A percentile compares a stretch with the other conserved stretches of the same genome.
phyloP scores from a whole-genome alignment of 2,797 vertebrate genomes.

The Brachyrhaphis roseni region DNA sequence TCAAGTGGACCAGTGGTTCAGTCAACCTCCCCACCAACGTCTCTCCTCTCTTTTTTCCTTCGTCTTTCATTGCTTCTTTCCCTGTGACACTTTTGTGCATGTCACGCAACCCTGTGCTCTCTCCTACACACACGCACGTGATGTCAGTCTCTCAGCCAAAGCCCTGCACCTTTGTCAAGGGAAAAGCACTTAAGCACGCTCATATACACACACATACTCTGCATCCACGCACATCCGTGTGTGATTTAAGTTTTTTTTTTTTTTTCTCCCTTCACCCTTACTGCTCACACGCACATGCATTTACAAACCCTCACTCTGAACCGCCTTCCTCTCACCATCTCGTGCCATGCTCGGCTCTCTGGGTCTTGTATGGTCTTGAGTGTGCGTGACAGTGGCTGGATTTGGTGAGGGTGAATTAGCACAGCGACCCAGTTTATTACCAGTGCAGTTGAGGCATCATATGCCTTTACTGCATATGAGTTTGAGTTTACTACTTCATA shows the following conservation, averaged over 20 bases:
- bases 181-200: slow-evolving; percentile 67
- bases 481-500: no score
- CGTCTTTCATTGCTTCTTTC: slow-evolving; percentile 54
- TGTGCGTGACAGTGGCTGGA: slow-evolving; percentile 77
- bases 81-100: slow-evolving; percentile 67
- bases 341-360: slow-evolving; percentile 47
- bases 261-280: not conserved
- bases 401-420: slow-evolving; percentile 69
- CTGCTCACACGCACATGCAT: slow-evolving; percentile 16
- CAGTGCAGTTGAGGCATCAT: slow-evolving; percentile 56
- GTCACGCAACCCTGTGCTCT: slow-evolving; percentile 70
- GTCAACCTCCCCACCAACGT: slow-evolving; percentile 45
- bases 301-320: slow-evolving; percentile 29
- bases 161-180: slow-evolving; percentile 64
- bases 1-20: slow-evolving; percentile 65
- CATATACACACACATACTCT: slow-evolving; percentile 48
- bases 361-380: slow-evolving; percentile 54
- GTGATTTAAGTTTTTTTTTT: not conserved
- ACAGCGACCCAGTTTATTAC: slow-evolving; percentile 75
- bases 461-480: not conserved
- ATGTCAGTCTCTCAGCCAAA: slow-evolving; percentile 66
- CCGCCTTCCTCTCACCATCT: slow-evolving; percentile 52
- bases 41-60: slow-evolving; percentile 42
- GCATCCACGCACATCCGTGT: slow-evolving; percentile 45
- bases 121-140: slow-evolving; percentile 17